A percentile compares a stretch with the other conserved stretches of the same genome.
Conservation (phyloP, 2,888 invertebrate genomes). For the Thymelicus sylvestris region DNA sequence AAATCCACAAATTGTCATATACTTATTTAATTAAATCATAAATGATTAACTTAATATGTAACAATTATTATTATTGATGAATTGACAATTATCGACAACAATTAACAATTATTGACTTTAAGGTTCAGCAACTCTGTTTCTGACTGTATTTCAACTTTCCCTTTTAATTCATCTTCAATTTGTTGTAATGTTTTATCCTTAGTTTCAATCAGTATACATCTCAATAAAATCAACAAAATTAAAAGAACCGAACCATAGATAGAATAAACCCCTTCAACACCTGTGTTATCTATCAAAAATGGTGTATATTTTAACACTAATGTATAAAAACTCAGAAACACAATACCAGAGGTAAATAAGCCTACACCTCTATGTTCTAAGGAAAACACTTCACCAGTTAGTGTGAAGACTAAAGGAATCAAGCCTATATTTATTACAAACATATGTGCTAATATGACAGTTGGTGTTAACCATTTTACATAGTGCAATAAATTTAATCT, state of each 20-base stretch:
- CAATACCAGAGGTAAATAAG: no score
- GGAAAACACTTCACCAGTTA: no score
- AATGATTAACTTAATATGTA: no score
- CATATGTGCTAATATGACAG: slow-evolving; percentile 49
- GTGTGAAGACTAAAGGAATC: no score
- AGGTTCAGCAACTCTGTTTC: no score
- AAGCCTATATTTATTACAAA: no score
- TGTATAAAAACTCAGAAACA: slow-evolving; percentile 47
- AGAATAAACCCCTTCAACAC: slow-evolving; percentile 49
- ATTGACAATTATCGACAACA: no score
- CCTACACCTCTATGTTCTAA: no score
- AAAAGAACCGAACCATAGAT: slow-evolving; percentile 42
- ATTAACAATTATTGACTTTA: no score
- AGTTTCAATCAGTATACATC: slow-evolving; percentile 56
- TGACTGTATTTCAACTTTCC: not conserved
- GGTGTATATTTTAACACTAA: slow-evolving; percentile 51
- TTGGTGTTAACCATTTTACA: slow-evolving; percentile 42
- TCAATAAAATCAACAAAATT: slow-evolving; percentile 45
- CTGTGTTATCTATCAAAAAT: slow-evolving; percentile 48
- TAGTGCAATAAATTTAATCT: slow-evolving; percentile 6
- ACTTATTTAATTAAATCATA: no score
- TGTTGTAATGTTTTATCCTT: slow-evolving; percentile 57
- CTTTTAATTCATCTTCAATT: slow-evolving; percentile 54
- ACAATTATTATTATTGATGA: no score
- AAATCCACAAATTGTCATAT: no score